Base-by-base conservation (phyloP, 2,888 invertebrate species). In the Pachymerium ferrugineum region DNA sequence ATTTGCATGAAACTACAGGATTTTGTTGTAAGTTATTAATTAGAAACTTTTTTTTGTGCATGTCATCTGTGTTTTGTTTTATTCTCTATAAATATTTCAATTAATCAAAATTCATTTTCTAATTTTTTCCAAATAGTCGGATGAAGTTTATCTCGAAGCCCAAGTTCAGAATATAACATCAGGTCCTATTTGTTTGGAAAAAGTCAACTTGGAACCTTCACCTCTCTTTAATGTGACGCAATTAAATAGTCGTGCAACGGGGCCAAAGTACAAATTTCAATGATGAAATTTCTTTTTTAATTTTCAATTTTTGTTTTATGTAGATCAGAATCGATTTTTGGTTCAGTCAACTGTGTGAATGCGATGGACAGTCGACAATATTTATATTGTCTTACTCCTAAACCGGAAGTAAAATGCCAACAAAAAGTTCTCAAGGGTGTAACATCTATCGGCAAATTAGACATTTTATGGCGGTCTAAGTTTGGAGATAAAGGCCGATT, bases 381-480 rank as follows among this genome's bases (percentile, higher is more conserved):
- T 84, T 85, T 99, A 3, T 99, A 97, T 82, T 93, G 94, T 80
- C 87, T 98, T 70, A 89, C 90, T 72, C 95, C 95, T 3, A 89
- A 89, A 80, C 87, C 89, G 72, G 90, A 89, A 80, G 86, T 91
- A 76, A 86, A 89, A 12, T 88, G 88, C 73, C 92, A 94, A 83
- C 87, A 90, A 16, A 91, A 91, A 80, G 85, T 90, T 74, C 85
- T 95, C 76, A 89, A 90, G 78, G 89, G 90, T 76, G 90, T 92
- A 12, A 93, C 92, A 73, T 92, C 91, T 81, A 92, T 98, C 79
- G 98, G 98, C 1, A 98, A 97, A 84, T 85, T 99, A 73, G 98
- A 99, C 84, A 98, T 99, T 81, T 92, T 96, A 10, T 99, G 99
- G 99, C 88, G 97, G 78, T 96, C 97, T 31, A 93, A 94, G 84